phyloP scores from a whole-genome alignment of 2,888 invertebrate genomes.

The Eudemis profundana region DNA sequence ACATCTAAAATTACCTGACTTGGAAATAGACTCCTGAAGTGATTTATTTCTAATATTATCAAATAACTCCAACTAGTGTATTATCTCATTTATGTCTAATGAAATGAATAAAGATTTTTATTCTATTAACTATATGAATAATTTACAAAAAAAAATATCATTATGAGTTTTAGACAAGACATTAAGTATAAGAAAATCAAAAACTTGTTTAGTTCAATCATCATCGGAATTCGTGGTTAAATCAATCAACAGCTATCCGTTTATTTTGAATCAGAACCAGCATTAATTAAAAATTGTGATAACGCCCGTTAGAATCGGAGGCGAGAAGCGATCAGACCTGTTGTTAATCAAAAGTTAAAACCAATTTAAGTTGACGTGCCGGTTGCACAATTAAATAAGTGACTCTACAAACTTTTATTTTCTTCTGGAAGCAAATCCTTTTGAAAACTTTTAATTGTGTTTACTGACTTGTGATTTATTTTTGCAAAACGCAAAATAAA shows the following conservation, averaged over 20 bases:
- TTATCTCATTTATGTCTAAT: no score
- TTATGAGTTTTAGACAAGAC: no score
- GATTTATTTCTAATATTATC: no score
- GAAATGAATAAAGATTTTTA: no score
- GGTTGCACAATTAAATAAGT: slow-evolving; percentile 64
- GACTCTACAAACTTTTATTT: slow-evolving; percentile 24
- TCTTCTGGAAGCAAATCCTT: neutral
- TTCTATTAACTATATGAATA: no score
- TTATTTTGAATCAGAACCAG: slow-evolving; percentile 47
- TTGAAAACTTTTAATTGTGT: slow-evolving; percentile 4
- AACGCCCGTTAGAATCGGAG: slow-evolving; percentile 52
- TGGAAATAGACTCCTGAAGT: no score
- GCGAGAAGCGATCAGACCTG: slow-evolving; percentile 55
- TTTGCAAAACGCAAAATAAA: no score
- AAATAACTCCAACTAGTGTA: no score
- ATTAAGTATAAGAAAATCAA: neutral
- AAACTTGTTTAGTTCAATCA: slow-evolving; percentile 13
- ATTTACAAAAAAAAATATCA: no score
- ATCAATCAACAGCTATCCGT: slow-evolving; percentile 29
- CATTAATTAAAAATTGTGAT: slow-evolving; percentile 66
- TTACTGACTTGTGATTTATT: neutral
- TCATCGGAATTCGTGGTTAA: slow-evolving; percentile 1
- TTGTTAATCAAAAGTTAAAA: slow-evolving; percentile 70
- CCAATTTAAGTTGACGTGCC: slow-evolving; percentile 71
- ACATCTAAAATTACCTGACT: no score